These are phyloP conservation scores for Leptinotarsa lineolata DNA, from an alignment of 1,140 invertebrate species.

Conservation along the genomic window DNA sequence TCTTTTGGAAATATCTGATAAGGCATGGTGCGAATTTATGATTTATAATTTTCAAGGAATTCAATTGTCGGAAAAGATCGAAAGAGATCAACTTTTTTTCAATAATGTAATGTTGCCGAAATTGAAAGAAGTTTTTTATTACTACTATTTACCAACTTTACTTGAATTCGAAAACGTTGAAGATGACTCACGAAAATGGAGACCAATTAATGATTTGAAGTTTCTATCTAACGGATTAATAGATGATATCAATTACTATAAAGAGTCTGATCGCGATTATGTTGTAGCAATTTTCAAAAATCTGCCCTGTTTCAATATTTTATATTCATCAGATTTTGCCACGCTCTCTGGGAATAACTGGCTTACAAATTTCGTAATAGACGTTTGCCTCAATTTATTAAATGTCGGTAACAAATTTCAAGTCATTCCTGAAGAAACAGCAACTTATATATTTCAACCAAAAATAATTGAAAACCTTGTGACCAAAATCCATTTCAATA, in stretches of 20 bases:
- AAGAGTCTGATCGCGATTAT: neutral
- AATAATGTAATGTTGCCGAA: constrained; percentile 33
- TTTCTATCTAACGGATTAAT: neutral
- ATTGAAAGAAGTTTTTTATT: constrained; percentile 40
- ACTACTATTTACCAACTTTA: constrained; percentile 37
- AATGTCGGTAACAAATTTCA: constrained; percentile 9
- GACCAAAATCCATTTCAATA: constrained; percentile 11
- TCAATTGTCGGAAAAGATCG: constrained; percentile 31
- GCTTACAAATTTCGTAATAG: constrained; percentile 8
- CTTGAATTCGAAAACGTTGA: neutral
- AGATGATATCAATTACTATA: neutral
- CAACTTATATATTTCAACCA: neutral
- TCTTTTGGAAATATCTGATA: constrained; percentile 49
- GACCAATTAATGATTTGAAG: neutral
- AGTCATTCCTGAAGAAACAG: neutral
- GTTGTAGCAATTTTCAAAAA: neutral
- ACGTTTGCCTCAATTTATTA: neutral
- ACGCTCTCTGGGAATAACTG: neutral
- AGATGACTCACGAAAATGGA: neutral
- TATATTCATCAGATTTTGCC: neutral
- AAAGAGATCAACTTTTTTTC: constrained; percentile 35
- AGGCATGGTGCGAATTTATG: constrained; percentile 54
- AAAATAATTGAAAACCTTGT: neutral
- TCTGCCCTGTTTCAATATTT: too few species aligned
- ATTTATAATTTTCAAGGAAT: constrained; percentile 50